Conservation (phyloP, 92 coral and sea anemone species). For the Pocillopora meandrina region DNA sequence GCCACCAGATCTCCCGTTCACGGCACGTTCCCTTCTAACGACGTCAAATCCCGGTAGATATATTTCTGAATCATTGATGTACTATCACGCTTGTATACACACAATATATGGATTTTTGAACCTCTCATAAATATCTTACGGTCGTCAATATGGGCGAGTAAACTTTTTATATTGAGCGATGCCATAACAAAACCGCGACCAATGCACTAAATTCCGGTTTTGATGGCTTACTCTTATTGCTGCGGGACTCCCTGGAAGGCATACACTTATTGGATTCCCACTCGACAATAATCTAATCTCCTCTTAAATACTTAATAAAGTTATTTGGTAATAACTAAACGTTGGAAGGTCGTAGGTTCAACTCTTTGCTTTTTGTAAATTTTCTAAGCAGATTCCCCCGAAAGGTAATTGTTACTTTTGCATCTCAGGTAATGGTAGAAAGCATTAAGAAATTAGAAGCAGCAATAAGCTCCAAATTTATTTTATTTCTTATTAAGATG, state of each 20-base stretch:
- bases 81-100: background rate
- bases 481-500: no score
- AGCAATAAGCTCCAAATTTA: no score
- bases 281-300: background rate
- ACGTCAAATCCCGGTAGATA: constrained; percentile 5
- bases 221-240: background rate
- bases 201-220: background rate
- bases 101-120: background rate
- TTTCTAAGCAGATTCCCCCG: no score
- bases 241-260: background rate
- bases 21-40: constrained; percentile 20
- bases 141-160: background rate
- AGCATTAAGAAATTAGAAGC: no score
- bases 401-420: no score
- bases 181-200: background rate
- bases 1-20: constrained; percentile 44
- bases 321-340: background rate
- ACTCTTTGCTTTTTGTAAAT: no score
- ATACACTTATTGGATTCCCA: background rate
- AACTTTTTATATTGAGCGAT: background rate
- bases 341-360: no score
- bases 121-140: background rate
- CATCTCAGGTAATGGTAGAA: no score
- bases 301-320: background rate
- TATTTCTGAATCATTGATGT: background rate